Evolutionary conservation across 2,888 invertebrate species (phyloP).

Genomic region (Polyommatus iphigenia): DNA sequence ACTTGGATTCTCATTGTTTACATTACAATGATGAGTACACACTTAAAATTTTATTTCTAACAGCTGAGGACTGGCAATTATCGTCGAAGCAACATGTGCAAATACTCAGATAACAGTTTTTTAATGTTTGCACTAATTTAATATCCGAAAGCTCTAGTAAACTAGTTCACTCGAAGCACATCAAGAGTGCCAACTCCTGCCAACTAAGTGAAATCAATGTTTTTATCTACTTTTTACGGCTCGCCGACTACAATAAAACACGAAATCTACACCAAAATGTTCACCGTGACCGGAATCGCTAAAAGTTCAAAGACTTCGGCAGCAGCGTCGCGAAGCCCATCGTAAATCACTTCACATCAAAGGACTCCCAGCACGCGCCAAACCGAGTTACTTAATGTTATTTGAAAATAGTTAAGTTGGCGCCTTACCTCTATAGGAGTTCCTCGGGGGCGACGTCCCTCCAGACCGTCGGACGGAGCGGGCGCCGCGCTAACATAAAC

Average conservation of each 20-base stretch:
- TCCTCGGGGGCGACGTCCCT: constrained; percentile 75
- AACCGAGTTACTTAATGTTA: constrained; percentile 30
- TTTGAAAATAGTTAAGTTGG: constrained; percentile 36
- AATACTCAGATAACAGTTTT: constrained; percentile 4
- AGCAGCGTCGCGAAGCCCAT: neutral
- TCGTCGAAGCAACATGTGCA: neutral
- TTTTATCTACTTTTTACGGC: constrained; percentile 17
- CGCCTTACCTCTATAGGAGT: constrained; percentile 66
- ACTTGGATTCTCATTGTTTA: constrained; percentile 24
- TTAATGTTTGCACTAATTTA: neutral
- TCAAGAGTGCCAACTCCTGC: neutral
- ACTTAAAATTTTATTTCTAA: constrained; percentile 21
- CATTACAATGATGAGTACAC: constrained; percentile 1
- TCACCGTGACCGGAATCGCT: constrained; percentile 52
- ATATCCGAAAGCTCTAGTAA: neutral
- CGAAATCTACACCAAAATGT: constrained; percentile 22
- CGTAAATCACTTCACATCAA: constrained; percentile 45
- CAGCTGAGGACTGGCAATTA: constrained; percentile 14
- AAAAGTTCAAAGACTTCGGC: constrained; percentile 38
- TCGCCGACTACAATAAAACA: constrained; percentile 12
- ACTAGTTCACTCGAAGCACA: neutral
- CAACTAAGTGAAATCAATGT: constrained; percentile 7
- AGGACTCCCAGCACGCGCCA: constrained; percentile 36
- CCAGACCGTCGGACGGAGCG: constrained; percentile 64
- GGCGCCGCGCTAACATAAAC: constrained; percentile 76